Evolutionary conservation across 2,888 invertebrate species (phyloP).

Genomic region (Pyrrhia umbra): DNA sequence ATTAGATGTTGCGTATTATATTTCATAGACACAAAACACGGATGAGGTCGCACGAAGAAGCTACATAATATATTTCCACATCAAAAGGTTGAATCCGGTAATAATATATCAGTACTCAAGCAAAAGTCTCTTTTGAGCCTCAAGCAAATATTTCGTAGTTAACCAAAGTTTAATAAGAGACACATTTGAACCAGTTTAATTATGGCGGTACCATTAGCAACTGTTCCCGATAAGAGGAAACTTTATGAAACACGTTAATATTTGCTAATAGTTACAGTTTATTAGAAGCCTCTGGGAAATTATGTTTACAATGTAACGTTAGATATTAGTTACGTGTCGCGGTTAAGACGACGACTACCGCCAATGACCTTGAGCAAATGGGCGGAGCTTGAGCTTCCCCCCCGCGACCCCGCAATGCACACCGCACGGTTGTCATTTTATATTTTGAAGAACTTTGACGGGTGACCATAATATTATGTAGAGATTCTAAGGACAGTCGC

Average conservation of each 20-base stretch:
- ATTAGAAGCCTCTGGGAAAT: constrained; percentile 64
- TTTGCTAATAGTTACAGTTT: constrained; percentile 59
- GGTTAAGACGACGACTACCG: too few relatives aligned
- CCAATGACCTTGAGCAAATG: too few relatives aligned
- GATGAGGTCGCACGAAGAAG: not conserved
- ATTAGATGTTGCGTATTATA: too few relatives aligned
- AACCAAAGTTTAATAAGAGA: constrained; percentile 33
- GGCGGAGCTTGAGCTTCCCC: too few relatives aligned
- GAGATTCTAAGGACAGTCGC: too few relatives aligned
- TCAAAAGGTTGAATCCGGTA: not conserved
- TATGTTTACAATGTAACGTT: constrained; percentile 65
- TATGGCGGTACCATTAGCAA: constrained; percentile 60
- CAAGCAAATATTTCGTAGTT: constrained; percentile 42
- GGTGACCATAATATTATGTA: too few relatives aligned
- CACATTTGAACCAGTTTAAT: constrained; percentile 54
- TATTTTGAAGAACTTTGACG: too few relatives aligned
- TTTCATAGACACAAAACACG: too few relatives aligned
- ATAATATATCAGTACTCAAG: not conserved
- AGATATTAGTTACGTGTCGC: constrained; percentile 59
- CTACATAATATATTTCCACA: not conserved
- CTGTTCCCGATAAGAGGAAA: constrained; percentile 64
- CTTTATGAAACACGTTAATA: constrained; percentile 66
- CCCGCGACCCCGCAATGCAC: too few relatives aligned
- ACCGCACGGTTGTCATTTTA: too few relatives aligned
- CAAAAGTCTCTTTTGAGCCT: constrained; percentile 9